phyloP scores from a whole-genome alignment of 2,113 vertebrate species.

The Aix galericulata region DNA sequence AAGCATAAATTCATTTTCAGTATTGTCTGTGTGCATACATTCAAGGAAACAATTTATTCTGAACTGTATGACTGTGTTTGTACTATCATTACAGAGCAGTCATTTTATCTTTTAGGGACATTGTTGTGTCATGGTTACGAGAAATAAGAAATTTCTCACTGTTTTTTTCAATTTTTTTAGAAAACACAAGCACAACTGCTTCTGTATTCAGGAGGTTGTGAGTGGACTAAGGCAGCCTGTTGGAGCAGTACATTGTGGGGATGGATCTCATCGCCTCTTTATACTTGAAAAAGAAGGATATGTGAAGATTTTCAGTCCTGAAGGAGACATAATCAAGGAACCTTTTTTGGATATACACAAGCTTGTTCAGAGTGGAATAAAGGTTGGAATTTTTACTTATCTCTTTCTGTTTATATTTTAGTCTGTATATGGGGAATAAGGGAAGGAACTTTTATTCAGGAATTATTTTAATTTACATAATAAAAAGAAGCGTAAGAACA shows the following conservation, averaged over 20 bases:
- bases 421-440: not conserved
- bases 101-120: not conserved
- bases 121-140: not conserved
- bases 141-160: constrained; percentile 32
- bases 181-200: constrained; percentile 99
- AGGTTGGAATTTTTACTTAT: constrained; percentile 85
- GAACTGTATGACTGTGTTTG: not conserved
- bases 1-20: not conserved
- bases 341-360: constrained; percentile 99
- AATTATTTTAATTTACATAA: not conserved
- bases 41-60: not conserved
- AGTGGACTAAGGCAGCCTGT: constrained; percentile 91
- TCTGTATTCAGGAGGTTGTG: constrained; percentile 93
- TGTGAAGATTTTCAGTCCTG: constrained; percentile 89
- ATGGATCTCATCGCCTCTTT: constrained; percentile 95
- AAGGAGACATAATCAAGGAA: constrained; percentile 92
- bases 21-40: not conserved
- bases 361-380: constrained; percentile 96
- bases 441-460: not conserved
- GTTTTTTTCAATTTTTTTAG: constrained; percentile 76
- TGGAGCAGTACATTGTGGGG: constrained; percentile 88
- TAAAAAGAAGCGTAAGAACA: not conserved
- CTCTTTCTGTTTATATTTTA: constrained; percentile 40
- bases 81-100: not conserved
- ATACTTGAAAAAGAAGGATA: constrained; percentile 97